These are phyloP conservation scores for Pseudorhombus dupliciocellatus DNA, from an alignment of 2,113 vertebrate genomes.

Conservation along the genomic window DNA sequence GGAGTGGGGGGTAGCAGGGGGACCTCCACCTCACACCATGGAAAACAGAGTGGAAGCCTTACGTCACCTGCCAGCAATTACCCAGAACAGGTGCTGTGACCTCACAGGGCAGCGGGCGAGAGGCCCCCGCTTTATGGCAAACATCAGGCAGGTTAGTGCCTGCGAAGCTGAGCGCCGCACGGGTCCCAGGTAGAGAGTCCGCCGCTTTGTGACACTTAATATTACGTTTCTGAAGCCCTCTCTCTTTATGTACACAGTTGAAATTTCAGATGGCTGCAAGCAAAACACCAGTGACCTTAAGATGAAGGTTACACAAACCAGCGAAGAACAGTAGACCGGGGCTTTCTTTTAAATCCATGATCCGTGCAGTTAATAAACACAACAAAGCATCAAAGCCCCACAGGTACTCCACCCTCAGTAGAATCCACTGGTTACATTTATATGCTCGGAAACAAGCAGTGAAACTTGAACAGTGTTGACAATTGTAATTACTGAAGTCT, in stretches of 20 bases:
- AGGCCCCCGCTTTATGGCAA: conserved; percentile 46
- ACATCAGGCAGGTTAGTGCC: conserved; percentile 32
- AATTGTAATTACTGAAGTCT: conserved; percentile 26
- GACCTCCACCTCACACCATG: conserved; percentile 50
- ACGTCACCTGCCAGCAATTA: conserved; percentile 66
- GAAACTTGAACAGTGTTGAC: conserved; percentile 40
- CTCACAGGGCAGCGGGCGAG: conserved; percentile 56
- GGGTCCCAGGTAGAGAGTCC: conserved; percentile 32
- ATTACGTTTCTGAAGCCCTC: conserved; percentile 14
- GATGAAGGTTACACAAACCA: conserved; percentile 39
- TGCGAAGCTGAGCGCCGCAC: background rate
- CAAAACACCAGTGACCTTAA: conserved; percentile 37
- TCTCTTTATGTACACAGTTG: background rate
- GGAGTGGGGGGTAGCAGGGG: background rate
- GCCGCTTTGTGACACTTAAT: conserved; percentile 35
- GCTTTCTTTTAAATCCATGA: conserved; percentile 31
- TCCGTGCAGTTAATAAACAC: conserved; percentile 27
- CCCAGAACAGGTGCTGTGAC: conserved; percentile 73
- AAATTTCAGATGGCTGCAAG: conserved; percentile 25
- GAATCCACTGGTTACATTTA: background rate
- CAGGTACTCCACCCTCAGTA: background rate
- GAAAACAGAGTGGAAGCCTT: conserved; percentile 61
- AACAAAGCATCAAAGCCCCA: conserved; percentile 36
- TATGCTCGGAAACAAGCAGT: conserved; percentile 22
- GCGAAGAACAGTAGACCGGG: conserved; percentile 12